Evolutionary conservation across 1,140 invertebrate species (phyloP).

Genomic region (Zophobas atratus): DNA sequence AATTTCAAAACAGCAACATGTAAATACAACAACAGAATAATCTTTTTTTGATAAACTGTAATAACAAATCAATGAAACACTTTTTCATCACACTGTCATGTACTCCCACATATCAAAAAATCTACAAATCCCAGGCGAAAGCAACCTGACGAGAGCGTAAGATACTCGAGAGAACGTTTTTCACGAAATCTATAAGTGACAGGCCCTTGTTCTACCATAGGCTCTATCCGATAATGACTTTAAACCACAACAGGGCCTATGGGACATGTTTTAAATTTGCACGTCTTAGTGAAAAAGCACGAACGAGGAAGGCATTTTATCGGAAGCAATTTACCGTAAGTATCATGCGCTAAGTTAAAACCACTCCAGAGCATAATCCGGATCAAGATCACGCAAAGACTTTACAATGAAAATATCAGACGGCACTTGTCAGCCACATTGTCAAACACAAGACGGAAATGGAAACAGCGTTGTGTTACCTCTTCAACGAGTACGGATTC

Average conservation of each 20-base stretch:
- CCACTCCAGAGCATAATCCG: constrained; percentile 53
- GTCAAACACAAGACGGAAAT: constrained; percentile 9
- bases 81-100: no score
- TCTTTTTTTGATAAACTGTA: no score
- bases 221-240: constrained; percentile 26
- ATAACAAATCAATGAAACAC: no score
- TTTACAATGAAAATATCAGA: constrained; percentile 49
- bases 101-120: background rate
- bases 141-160: background rate
- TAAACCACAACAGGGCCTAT: constrained; percentile 49
- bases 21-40: no score
- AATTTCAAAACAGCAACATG: no score
- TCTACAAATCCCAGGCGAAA: background rate
- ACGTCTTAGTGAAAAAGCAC: constrained; percentile 50
- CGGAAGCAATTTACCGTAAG: constrained; percentile 54
- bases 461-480: background rate
- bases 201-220: constrained; percentile 5
- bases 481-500: background rate
- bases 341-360: constrained; percentile 51
- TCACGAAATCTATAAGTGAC: background rate
- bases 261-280: constrained; percentile 55
- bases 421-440: constrained; percentile 24
- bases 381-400: constrained; percentile 50
- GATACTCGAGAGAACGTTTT: background rate
- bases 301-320: constrained; percentile 51